phyloP scores from a whole-genome alignment of 2,113 vertebrate species.

The Arvicanthis niloticus region DNA sequence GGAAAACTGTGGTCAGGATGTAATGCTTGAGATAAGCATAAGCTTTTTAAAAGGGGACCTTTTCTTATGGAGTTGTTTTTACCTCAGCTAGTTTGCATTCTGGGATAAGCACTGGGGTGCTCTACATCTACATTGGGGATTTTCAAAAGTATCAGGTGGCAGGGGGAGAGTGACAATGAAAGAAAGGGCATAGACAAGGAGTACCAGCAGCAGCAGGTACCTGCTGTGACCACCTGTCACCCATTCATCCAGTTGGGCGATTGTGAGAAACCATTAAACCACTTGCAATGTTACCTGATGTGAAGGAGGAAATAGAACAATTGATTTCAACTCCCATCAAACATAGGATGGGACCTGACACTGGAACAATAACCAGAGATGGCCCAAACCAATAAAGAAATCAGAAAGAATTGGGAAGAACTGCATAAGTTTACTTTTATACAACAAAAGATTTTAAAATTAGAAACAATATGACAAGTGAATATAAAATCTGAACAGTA shows the following conservation, averaged over 20 bases:
- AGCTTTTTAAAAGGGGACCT: not conserved
- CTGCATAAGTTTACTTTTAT: not conserved
- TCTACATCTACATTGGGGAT: not conserved
- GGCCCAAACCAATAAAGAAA: not conserved
- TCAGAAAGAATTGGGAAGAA: not conserved
- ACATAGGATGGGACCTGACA: not conserved
- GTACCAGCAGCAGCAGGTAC: not conserved
- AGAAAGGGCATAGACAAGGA: not conserved
- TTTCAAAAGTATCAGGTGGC: not conserved
- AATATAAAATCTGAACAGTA: conserved; percentile 4
- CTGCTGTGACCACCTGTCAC: not conserved
- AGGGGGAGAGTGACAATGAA: not conserved
- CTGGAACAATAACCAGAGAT: not conserved
- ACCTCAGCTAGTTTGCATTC: not conserved
- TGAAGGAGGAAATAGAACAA: not conserved
- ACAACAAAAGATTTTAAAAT: not conserved
- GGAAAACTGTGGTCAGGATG: not conserved
- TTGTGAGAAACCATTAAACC: not conserved
- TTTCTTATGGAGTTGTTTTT: not conserved
- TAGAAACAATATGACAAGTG: not conserved
- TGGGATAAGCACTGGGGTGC: not conserved
- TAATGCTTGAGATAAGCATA: not conserved
- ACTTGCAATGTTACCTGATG: not conserved
- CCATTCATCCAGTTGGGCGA: accelerated
- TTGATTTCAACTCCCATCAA: not conserved